Conservation (phyloP, 1,140 invertebrate species). For the Gryllus bimaculatus region DNA sequence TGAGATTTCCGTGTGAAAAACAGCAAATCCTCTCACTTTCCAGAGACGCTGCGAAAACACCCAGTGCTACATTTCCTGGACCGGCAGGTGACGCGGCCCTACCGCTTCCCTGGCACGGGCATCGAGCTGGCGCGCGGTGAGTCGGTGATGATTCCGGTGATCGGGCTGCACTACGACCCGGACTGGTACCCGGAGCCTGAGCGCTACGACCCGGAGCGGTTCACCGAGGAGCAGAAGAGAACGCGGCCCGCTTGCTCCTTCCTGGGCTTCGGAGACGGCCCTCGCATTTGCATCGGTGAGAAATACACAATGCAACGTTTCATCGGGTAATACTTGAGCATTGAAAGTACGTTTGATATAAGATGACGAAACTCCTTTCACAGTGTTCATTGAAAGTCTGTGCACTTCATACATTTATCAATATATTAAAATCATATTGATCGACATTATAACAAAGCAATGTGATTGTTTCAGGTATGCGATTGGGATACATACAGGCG, state of each 20-base stretch:
- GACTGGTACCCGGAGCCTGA: slow-evolving; percentile 47
- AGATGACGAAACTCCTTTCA: too few species aligned
- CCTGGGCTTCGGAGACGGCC: neutral
- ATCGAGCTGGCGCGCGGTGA: slow-evolving; percentile 25
- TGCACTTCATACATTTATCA: too few species aligned
- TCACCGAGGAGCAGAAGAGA: slow-evolving; percentile 34
- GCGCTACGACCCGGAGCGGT: slow-evolving; percentile 53
- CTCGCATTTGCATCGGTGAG: neutral
- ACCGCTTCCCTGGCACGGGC: slow-evolving; percentile 30
- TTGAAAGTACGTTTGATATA: too few species aligned
- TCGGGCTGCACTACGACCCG: slow-evolving; percentile 35
- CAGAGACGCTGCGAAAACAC: slow-evolving; percentile 48
- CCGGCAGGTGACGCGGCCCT: slow-evolving; percentile 22
- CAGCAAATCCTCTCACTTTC: slow-evolving; percentile 19
- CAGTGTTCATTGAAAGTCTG: too few species aligned
- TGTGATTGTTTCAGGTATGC: neutral
- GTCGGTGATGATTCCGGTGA: slow-evolving; percentile 34
- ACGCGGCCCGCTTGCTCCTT: slow-evolving; percentile 35
- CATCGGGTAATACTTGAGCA: too few species aligned
- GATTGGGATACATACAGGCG: neutral
- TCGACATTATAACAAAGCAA: too few species aligned
- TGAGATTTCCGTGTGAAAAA: too few species aligned
- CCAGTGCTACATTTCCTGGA: slow-evolving; percentile 38
- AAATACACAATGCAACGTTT: too few species aligned
- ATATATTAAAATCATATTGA: too few species aligned